A percentile compares a stretch with the other conserved stretches of the same genome.
Evolutionary conservation across 2,113 vertebrate genomes (phyloP).

Genomic region (Laticauda laticaudata): DNA sequence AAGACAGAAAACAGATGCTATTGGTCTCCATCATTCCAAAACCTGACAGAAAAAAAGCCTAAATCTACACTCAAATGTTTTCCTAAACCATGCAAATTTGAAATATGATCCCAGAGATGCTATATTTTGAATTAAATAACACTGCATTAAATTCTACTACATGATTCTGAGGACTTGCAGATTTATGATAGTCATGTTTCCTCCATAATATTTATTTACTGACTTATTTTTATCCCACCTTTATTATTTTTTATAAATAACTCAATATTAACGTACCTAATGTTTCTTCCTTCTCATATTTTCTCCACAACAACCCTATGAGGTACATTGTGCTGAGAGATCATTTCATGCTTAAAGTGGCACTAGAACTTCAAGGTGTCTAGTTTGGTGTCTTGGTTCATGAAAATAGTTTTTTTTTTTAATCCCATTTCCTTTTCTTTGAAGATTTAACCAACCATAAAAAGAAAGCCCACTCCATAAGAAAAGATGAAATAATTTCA

Average conservation of each 20-base stretch:
- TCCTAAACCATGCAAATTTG: background rate
- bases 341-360: background rate
- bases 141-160: background rate
- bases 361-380: background rate
- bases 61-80: background rate
- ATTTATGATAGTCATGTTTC: background rate
- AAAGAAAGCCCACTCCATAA: background rate
- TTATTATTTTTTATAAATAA: background rate
- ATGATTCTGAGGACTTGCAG: background rate
- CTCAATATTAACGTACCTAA: background rate
- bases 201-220: background rate
- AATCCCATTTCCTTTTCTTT: background rate
- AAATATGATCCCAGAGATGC: background rate
- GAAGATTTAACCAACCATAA: slow-evolving; percentile 15
- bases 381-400: background rate
- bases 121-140: background rate
- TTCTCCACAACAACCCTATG: background rate
- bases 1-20: background rate
- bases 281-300: background rate
- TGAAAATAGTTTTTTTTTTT: background rate
- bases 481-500: background rate
- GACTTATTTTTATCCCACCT: background rate
- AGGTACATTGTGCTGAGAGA: background rate
- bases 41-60: background rate
- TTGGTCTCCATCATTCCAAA: background rate